These are phyloP conservation scores for Argynnis bischoffii DNA, from an alignment of 2,888 invertebrate genomes.

Conservation along the genomic window DNA sequence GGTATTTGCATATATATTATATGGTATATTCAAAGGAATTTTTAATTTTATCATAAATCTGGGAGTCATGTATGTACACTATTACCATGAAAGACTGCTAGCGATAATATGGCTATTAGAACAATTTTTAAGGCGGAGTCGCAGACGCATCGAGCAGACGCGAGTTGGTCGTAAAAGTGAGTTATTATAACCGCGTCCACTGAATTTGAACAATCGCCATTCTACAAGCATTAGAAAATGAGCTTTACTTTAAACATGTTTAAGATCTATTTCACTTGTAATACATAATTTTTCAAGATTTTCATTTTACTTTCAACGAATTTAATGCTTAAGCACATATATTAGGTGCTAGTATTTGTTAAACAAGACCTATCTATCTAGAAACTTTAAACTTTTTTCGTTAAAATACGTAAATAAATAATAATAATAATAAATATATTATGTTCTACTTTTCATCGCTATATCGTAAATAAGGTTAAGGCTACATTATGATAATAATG, in stretches of 20 bases:
- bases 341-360: slow-evolving; percentile 35
- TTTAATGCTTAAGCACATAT: slow-evolving; percentile 38
- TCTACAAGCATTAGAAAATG: slow-evolving; percentile 56
- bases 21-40: slow-evolving; percentile 7
- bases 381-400: slow-evolving; percentile 11
- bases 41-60: slow-evolving; percentile 31
- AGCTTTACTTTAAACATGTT: slow-evolving; percentile 53
- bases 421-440: background rate
- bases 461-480: slow-evolving; percentile 30
- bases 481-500: slow-evolving; percentile 32
- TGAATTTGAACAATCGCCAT: slow-evolving; percentile 75
- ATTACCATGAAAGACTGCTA: slow-evolving; percentile 56
- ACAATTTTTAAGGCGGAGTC: slow-evolving; percentile 67
- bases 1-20: no score
- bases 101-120: slow-evolving; percentile 72
- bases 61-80: slow-evolving; percentile 46
- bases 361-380: slow-evolving; percentile 23
- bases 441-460: slow-evolving; percentile 1
- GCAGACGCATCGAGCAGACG: slow-evolving; percentile 71
- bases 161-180: slow-evolving; percentile 76
- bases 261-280: slow-evolving; percentile 30
- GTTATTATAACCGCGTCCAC: slow-evolving; percentile 73
- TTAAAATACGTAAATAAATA: slow-evolving; percentile 7
- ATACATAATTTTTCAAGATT: slow-evolving; percentile 28
- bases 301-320: slow-evolving; percentile 38